Evolutionary conservation across 2,113 vertebrate species (phyloP).

Genomic region (Uria aalge): DNA sequence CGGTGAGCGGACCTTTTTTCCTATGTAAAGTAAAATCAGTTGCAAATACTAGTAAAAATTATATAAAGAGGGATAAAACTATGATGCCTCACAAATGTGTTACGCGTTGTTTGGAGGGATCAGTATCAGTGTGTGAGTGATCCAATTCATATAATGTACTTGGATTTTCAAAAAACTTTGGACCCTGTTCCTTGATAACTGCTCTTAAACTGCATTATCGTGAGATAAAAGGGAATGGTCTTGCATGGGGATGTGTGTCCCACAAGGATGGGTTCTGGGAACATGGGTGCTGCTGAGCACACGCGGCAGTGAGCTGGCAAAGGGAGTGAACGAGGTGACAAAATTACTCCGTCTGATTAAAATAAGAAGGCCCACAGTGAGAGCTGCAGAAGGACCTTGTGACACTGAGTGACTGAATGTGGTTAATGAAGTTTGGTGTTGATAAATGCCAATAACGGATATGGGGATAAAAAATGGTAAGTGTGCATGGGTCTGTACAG

Average conservation of each 20-base stretch:
- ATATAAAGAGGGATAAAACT: not conserved
- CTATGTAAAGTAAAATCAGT: not conserved
- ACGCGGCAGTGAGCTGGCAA: not conserved
- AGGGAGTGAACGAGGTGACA: not conserved
- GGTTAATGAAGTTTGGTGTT: not conserved
- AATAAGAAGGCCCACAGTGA: not conserved
- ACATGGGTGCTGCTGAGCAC: not conserved
- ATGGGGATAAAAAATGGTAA: not conserved
- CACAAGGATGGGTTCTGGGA: not conserved
- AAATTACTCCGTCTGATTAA: not conserved
- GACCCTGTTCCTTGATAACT: not conserved
- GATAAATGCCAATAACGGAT: not conserved
- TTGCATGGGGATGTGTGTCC: not conserved
- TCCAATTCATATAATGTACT: not conserved
- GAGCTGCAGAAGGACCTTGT: not conserved
- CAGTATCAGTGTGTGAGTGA: not conserved
- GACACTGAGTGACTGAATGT: not conserved
- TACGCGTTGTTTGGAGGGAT: not conserved
- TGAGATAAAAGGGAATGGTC: not conserved
- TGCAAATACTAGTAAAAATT: not conserved
- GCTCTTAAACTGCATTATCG: not conserved
- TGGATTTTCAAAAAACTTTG: not conserved
- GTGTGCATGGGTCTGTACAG: not conserved
- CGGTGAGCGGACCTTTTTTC: conserved; percentile 70
- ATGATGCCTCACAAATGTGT: not conserved